Percentiles rank a stretch among this genome's conserved stretches.
phyloP scores from a whole-genome alignment of 2,113 vertebrate genomes.

The Siniperca chuatsi region DNA sequence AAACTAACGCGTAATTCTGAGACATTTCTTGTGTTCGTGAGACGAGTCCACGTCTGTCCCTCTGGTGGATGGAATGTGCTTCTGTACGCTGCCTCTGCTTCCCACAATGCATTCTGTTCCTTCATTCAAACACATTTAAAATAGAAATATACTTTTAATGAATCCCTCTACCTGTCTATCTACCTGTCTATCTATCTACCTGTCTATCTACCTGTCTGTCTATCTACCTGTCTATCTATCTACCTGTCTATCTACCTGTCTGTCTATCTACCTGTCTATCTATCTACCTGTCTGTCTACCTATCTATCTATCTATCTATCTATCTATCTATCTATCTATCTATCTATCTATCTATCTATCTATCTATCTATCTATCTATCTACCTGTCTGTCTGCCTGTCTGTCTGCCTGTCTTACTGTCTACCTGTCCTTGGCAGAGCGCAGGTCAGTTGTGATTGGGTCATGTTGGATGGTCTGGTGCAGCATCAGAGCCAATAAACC shows the following conservation, averaged over 20 bases:
- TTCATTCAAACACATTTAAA: not conserved
- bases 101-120: constrained; percentile 4
- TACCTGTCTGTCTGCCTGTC: not conserved
- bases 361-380: constrained; percentile 42
- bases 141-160: not conserved
- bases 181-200: too few relatives aligned
- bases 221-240: too few relatives aligned
- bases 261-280: too few relatives aligned
- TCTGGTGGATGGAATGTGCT: not conserved
- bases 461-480: constrained; percentile 94
- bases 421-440: constrained; percentile 89
- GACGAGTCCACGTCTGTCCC: too few relatives aligned
- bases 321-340: not conserved
- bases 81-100: not conserved
- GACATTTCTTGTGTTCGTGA: too few relatives aligned
- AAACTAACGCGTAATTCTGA: too few relatives aligned
- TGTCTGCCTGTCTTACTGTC: not conserved
- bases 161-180: not conserved
- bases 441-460: constrained; percentile 90
- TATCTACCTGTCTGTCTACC: too few relatives aligned
- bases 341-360: constrained; percentile 57
- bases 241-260: too few relatives aligned
- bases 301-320: too few relatives aligned
- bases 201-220: too few relatives aligned
- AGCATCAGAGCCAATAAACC: constrained; percentile 92